Evolutionary conservation across 64 coral and sea anemone genomes (phyloP).

Genomic region (Acropora tenuis): DNA sequence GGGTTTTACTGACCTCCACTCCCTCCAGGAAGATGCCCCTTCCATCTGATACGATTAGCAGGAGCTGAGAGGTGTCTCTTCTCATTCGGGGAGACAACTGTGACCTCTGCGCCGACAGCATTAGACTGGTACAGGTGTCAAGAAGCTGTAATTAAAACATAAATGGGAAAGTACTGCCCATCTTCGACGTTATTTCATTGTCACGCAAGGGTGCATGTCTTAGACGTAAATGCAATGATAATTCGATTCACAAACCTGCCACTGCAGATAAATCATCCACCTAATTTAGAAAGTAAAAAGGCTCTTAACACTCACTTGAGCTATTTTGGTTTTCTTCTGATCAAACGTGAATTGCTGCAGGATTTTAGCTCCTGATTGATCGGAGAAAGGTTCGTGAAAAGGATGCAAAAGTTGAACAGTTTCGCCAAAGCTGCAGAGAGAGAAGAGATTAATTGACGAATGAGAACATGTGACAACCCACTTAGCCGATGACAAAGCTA

Average conservation of each 20-base stretch:
- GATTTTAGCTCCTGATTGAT: conserved; percentile 89
- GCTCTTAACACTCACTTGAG: conserved; percentile 62
- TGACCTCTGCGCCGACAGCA: conserved; percentile 76
- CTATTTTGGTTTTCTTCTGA: conserved; percentile 97
- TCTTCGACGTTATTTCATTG: too few species aligned
- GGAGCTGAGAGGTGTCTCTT: conserved; percentile 76
- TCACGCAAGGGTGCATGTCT: too few species aligned
- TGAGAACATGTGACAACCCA: too few species aligned
- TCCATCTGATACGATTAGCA: conserved; percentile 95
- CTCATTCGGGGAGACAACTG: conserved; percentile 60
- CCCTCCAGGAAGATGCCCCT: conserved; percentile 95
- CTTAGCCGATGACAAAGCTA: too few species aligned
- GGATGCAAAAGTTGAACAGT: conserved; percentile 89
- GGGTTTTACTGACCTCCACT: conserved; percentile 65
- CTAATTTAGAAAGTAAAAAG: background rate
- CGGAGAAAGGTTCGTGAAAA: conserved; percentile 92
- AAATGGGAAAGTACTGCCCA: background rate
- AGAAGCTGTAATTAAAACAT: conserved; percentile 53
- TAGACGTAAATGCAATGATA: too few species aligned
- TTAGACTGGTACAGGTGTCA: conserved; percentile 81
- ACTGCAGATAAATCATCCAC: background rate
- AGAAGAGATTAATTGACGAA: background rate
- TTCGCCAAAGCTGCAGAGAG: conserved; percentile 85
- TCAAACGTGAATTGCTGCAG: conserved; percentile 94
- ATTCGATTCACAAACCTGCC: too few species aligned